phyloP scores from a whole-genome alignment of 2,888 invertebrate species.

The Sarcophaga subvicina region DNA sequence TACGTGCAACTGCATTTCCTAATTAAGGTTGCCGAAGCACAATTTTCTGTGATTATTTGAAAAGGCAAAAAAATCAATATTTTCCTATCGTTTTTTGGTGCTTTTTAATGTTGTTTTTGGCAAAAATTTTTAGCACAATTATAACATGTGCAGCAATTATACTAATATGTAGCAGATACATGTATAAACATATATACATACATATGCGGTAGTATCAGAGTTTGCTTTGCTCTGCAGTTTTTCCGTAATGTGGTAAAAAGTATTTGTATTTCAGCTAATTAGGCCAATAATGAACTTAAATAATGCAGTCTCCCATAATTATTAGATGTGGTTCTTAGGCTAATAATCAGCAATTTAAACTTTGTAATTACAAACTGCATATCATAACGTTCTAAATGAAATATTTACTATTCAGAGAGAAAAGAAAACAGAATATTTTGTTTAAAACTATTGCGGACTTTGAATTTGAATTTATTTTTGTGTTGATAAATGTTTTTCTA shows the following conservation, averaged over 20 bases:
- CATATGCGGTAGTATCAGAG: too few species aligned
- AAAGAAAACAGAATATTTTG: neutral
- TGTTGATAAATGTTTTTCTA: too few species aligned
- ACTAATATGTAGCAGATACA: too few species aligned
- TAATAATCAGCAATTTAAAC: neutral
- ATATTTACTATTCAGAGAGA: neutral
- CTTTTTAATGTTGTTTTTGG: too few species aligned
- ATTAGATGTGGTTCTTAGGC: neutral
- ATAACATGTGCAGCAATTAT: too few species aligned
- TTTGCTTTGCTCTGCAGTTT: neutral
- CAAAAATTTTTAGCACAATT: too few species aligned
- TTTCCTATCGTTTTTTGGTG: too few species aligned
- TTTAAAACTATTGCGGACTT: too few species aligned
- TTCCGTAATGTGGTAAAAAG: neutral
- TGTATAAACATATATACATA: too few species aligned
- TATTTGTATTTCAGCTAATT: neutral
- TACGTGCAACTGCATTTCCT: conserved; percentile 48
- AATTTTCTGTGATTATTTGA: neutral
- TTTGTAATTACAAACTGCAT: neutral
- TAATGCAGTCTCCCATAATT: neutral
- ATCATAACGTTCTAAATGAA: neutral
- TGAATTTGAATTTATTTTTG: too few species aligned
- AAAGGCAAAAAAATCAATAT: neutral
- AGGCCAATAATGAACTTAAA: neutral
- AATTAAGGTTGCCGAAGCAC: conserved; percentile 40